Evolutionary conservation across 1,140 invertebrate genomes (phyloP), one percentile per base, ranked within the genome.

Genomic region (Bombus fervidus): DNA sequence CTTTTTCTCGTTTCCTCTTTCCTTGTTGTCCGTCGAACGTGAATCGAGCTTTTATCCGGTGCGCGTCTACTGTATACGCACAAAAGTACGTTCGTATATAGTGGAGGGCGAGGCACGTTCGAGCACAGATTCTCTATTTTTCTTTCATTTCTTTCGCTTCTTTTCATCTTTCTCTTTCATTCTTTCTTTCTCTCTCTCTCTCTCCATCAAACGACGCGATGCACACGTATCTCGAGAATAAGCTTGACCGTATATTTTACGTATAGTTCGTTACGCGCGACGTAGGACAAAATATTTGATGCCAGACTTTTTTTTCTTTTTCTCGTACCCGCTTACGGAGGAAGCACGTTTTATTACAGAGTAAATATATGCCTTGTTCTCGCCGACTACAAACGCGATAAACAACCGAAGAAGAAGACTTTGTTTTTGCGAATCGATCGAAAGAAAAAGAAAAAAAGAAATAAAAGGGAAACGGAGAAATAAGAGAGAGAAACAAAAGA

Each of bases 101-200:
- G 81, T 3, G 73, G 82, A 84, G 82, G 82, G 82, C 82, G 82
- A 79, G 83, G 83, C 83, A 72, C 76, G 82, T 83, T 83, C 82
- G 74, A 83, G 81, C 73, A 83, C 71, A 82, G 74, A 64, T 79
- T 73, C 69, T 73, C 69, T 66, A n/a, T 81, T 34, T 66, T 15
- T 85, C 77, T 57, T n/a, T 76, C 57, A 10, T 47, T n/a, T 83
- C 43, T 66, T 34, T 47, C 10, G 6, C 73, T 39, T 25, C 34
- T 13, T 47, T n/a, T 47, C 69, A 53, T 72, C 71, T 75, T 31
- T 75, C 31, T 53, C 73, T 39, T 37, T 53, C 43, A 41, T 64
- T 77, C 25, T 53, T 9, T 15, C 74, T 31, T 2, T n/a, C 15
- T 82, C 22, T 64, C 59, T 72, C 69, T 72, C 15, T 75, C 37